Conservation (phyloP, 2,888 invertebrate species). For the Pegoplata infirma region DNA sequence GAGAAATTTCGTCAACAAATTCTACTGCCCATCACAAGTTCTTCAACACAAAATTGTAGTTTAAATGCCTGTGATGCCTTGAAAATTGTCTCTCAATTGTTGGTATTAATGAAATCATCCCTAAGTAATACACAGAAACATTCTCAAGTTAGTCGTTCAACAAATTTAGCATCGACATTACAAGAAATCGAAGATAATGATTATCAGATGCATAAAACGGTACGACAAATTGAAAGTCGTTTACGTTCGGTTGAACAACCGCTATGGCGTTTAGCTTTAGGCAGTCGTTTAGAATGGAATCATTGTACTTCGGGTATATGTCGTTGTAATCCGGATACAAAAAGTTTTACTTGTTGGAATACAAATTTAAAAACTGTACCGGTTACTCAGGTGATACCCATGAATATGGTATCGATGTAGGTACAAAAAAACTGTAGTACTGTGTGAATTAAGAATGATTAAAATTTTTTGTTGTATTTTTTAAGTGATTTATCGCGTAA, state of each 20-base stretch:
- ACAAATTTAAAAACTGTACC: slow-evolving; percentile 81
- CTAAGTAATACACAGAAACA: slow-evolving; percentile 19
- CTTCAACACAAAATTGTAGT: slow-evolving; percentile 74
- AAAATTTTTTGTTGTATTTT: not conserved
- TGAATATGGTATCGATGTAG: slow-evolving; percentile 82
- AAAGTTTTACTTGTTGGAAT: slow-evolving; percentile 83
- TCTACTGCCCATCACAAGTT: slow-evolving; percentile 68
- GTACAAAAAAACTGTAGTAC: slow-evolving; percentile 56
- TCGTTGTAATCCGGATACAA: slow-evolving; percentile 82
- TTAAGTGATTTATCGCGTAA: slow-evolving; percentile 84
- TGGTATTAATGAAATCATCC: slow-evolving; percentile 65
- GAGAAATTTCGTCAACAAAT: slow-evolving; percentile 71
- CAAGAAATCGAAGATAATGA: slow-evolving; percentile 54
- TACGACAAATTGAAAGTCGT: slow-evolving; percentile 80
- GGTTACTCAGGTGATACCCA: slow-evolving; percentile 81
- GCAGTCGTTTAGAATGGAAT: slow-evolving; percentile 80
- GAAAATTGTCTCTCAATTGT: slow-evolving; percentile 74
- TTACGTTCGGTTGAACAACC: slow-evolving; percentile 83
- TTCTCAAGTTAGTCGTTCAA: not conserved
- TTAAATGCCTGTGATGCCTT: slow-evolving; percentile 79
- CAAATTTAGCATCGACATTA: not conserved
- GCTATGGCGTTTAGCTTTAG: slow-evolving; percentile 81
- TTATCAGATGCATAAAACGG: slow-evolving; percentile 70
- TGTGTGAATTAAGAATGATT: not conserved
- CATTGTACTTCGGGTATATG: slow-evolving; percentile 83